Conservation (phyloP, 1,140 invertebrate genomes). For the Nymphalis io region DNA sequence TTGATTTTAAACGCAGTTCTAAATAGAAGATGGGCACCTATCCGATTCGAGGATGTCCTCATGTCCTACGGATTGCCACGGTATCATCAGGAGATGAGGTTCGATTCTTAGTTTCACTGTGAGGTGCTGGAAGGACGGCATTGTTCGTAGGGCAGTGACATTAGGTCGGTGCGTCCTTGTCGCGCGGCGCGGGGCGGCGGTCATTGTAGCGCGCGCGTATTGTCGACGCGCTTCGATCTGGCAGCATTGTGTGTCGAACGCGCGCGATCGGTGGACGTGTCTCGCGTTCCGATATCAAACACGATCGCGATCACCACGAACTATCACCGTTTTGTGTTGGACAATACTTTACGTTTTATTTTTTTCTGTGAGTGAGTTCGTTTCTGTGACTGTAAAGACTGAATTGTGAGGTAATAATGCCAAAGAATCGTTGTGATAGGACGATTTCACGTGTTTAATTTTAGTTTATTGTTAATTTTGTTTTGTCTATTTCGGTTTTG, state of each 20-base stretch:
- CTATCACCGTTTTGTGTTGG: conserved; percentile 56
- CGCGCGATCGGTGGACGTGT: conserved; percentile 62
- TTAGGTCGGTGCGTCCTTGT: conserved; percentile 77
- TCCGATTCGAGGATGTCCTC: not conserved
- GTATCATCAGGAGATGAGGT: conserved; percentile 23
- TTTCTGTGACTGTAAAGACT: conserved; percentile 50
- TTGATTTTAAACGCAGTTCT: conserved; percentile 65
- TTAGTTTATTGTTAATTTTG: conserved; percentile 53
- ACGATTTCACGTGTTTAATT: conserved; percentile 62
- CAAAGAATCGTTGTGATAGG: conserved; percentile 71
- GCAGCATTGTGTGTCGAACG: conserved; percentile 71
- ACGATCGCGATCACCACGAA: conserved; percentile 59
- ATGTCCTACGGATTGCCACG: not conserved
- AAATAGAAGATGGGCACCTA: conserved; percentile 47
- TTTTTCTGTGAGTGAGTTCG: conserved; percentile 52
- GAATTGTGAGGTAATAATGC: conserved; percentile 58
- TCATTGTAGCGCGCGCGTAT: conserved; percentile 79
- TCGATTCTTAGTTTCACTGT: conserved; percentile 48
- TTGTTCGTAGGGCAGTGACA: conserved; percentile 79
- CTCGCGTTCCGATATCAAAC: conserved; percentile 45
- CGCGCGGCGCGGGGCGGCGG: conserved; percentile 67
- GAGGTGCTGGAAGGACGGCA: conserved; percentile 61
- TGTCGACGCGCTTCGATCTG: conserved; percentile 77
- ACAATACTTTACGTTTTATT: conserved; percentile 54
- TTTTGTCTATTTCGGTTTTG: conserved; percentile 39